Base-by-base conservation (phyloP, 1,140 invertebrate species). In the Sipha flava region DNA sequence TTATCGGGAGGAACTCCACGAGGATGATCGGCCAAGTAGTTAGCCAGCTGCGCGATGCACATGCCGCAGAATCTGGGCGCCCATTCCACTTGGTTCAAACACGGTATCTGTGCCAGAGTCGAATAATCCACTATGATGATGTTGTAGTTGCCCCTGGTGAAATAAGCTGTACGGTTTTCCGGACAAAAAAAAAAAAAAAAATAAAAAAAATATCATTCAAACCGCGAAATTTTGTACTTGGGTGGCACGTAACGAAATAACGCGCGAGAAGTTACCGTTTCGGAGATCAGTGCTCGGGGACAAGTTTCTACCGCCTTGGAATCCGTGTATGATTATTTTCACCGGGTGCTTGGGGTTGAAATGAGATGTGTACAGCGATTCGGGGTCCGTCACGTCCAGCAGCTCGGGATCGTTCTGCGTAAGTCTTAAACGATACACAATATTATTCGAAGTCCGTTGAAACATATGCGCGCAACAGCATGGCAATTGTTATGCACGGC, bases 101-200 rank as follows among this genome's bases (percentile, higher is more conserved):
- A 95, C 1, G 93, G 93, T 84, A 94, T 92, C 83, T 91, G 90
- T 2, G 93, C 93, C n/a, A 94, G 87, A 12, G 89, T 87, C 54
- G 90, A 90, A 84, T 94, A 94, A 86, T 95, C 92, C n/a, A 94
- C 92, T 64, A 95, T 93, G 82, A 95, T 92, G 68, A 95, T 91
- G 83, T 95, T 95, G 84, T 94, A 94, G 83, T 94, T 88, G 72
- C 93, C 92, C 80, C 90, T 87, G 37, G 88, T 87, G 85, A 94
- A 95, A 84, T 93, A 95, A 0, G 92, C 93, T 85, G 84, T n/a
- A n/a, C 80, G 18, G 23, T 0, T 12, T 4, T 1, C 3, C 3
- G n/a, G 23, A 37, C 9, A 37, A 3, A 3, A 23, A 21, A 62
- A 14, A 16, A 29, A n/a, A 21, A 49, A 49, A 49, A 49, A 18